Evolutionary conservation across 1,140 invertebrate species (phyloP).

Genomic region (Babylonia areolata): DNA sequence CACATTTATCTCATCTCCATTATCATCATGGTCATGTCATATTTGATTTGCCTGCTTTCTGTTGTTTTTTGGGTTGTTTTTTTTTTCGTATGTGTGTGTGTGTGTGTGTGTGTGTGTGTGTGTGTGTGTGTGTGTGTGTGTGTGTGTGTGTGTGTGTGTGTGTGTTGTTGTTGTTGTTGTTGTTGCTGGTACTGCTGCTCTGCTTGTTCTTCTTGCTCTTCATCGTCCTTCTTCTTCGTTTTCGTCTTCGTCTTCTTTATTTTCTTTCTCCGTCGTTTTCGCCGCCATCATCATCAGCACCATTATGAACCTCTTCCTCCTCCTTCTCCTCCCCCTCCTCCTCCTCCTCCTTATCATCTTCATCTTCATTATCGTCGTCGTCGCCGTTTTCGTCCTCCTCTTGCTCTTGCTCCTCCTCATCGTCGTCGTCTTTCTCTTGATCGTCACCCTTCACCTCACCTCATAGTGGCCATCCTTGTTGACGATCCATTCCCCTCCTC

Average conservation of each 20-base stretch:
- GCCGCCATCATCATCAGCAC: no score
- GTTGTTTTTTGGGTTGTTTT: no score
- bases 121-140: not conserved
- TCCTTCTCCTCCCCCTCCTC: not conserved
- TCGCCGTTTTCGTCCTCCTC: not conserved
- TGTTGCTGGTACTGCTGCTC: no score
- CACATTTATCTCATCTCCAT: no score
- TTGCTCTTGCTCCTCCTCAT: not conserved
- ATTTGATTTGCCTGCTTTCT: not conserved
- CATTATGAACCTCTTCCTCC: not conserved
- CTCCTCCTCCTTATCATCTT: not conserved
- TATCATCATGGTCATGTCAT: no score
- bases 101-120: not conserved
- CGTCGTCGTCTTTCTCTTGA: not conserved
- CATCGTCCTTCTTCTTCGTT: not conserved
- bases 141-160: no score
- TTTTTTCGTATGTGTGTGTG: no score
- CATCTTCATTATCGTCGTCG: not conserved
- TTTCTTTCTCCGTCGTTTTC: not conserved
- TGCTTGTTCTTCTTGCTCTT: not conserved
- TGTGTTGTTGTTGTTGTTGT: no score
- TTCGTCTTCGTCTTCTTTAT: not conserved
- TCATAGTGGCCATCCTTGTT: no score
- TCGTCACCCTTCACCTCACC: not conserved
- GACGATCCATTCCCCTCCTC: not conserved